Conservation (phyloP, 1,140 invertebrate genomes). For the Parapsyche elsis region DNA sequence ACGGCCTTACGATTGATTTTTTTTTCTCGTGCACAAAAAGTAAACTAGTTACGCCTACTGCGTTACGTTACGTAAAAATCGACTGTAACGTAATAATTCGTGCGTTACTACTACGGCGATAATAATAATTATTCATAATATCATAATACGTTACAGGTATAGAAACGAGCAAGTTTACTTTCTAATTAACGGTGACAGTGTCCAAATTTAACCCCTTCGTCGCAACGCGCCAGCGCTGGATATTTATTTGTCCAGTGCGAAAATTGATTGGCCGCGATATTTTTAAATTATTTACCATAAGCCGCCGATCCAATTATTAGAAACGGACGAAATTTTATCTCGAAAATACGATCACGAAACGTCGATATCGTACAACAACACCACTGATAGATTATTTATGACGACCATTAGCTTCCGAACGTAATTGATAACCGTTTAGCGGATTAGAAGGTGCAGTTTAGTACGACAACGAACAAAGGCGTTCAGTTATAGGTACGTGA, state of each 20-base stretch:
- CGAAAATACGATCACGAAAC: neutral
- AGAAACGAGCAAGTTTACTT: neutral
- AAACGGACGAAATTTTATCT: slow-evolving; percentile 12
- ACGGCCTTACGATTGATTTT: slow-evolving; percentile 14
- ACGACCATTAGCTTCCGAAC: slow-evolving; percentile 25
- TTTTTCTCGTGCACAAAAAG: neutral
- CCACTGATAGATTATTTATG: slow-evolving; percentile 15
- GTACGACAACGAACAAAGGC: neutral
- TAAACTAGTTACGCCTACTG: slow-evolving; percentile 9
- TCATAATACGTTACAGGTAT: neutral
- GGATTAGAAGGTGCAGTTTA: neutral
- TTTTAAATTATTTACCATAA: no score
- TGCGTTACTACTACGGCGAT: neutral
- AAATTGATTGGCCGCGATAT: no score
- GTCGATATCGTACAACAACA: slow-evolving; percentile 12
- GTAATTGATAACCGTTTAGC: slow-evolving; percentile 17
- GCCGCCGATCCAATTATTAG: no score
- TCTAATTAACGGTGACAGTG: no score
- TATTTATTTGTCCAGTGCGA: no score
- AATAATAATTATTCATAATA: neutral
- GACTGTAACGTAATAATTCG: neutral
- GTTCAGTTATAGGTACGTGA: neutral
- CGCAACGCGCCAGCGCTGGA: no score
- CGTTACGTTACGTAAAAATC: slow-evolving; percentile 23
- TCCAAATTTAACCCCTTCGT: no score